Evolutionary conservation across 2,797 vertebrate genomes (phyloP), one percentile per base, ranked within the genome.

Genomic region (Philypnodon macrostomus): DNA sequence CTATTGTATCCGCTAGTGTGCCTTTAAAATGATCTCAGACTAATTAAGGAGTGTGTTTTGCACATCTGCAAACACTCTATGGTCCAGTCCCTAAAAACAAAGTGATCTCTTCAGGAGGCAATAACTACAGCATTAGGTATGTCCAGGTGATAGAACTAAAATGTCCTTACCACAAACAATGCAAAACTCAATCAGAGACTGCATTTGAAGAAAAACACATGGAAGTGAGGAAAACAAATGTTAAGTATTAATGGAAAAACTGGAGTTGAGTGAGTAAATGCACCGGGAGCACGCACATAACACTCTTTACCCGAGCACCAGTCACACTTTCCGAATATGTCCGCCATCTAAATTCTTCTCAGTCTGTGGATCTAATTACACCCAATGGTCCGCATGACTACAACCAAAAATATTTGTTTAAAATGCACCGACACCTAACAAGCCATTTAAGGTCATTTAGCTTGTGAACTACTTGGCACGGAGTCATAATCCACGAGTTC

Each of bases 311-410:
- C 58, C 70, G 58, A 47, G 50, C 59, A 47, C 34, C 48, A 67
- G 73, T 81, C 71, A 81, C 63, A 77, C 75, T 85, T 85, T 83
- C 75, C 70, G 17, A 75, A 51, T 36, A 66, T 68, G 77, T 61
- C 77, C 59, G 63, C 45, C 50, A 38, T 76, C 60, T 54, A 38
- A 57, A 44, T 9, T 54, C 55, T 53, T 69, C 44, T 29, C 49
- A 2, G 11, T 55, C 55, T 41, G 55, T 13, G 29, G 1, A 40
- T 68, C 54, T 75, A 75, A 79, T 72, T 76, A 76, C 54, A 68
- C 53, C 23, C 26, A 13, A 36, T 16, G 45, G 33, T 30, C 36
- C 53, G 47, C 32, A 50, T 45, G 67, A 64, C 36, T 49, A 61
- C 47, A 67, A 64, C 41, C 50, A 33, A 72, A 60, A 66, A 67